These are phyloP conservation scores for Aphaenogaster floridana DNA, from an alignment of 1,140 invertebrate genomes.

Conservation along the genomic window DNA sequence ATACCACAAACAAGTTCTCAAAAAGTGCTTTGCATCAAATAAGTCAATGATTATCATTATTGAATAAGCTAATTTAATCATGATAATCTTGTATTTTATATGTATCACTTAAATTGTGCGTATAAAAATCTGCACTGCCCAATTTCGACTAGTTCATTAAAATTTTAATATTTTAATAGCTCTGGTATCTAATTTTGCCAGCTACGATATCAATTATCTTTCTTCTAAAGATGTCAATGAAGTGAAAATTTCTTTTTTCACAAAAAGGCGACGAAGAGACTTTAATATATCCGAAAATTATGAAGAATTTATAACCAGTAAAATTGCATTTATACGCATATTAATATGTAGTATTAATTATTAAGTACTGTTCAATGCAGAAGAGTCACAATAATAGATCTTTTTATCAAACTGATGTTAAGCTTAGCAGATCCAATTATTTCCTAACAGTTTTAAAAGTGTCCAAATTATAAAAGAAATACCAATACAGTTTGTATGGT, in stretches of 20 bases:
- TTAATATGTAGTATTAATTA: conserved; percentile 51
- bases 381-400: conserved; percentile 11
- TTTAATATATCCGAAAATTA: conserved; percentile 13
- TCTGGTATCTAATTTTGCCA: conserved; percentile 2
- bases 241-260: conserved; percentile 27
- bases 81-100: conserved; percentile 41
- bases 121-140: conserved; percentile 49
- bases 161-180: conserved; percentile 19
- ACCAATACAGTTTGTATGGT: neutral
- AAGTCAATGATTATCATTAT: conserved; percentile 45
- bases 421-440: conserved; percentile 1
- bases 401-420: conserved; percentile 37
- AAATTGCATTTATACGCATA: conserved; percentile 51
- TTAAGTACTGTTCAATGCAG: conserved; percentile 33
- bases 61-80: conserved; percentile 18
- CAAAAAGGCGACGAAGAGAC: neutral
- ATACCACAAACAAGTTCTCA: conserved; percentile 36
- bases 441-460: conserved; percentile 9
- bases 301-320: conserved; percentile 1
- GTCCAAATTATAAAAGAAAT: conserved; percentile 2
- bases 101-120: conserved; percentile 21
- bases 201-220: neutral
- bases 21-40: conserved; percentile 46
- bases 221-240: neutral
- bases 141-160: conserved; percentile 43